A percentile compares a stretch with the other conserved stretches of the same genome.
Conservation (phyloP, 2,113 vertebrate genomes). For the Gambusia holbrooki region DNA sequence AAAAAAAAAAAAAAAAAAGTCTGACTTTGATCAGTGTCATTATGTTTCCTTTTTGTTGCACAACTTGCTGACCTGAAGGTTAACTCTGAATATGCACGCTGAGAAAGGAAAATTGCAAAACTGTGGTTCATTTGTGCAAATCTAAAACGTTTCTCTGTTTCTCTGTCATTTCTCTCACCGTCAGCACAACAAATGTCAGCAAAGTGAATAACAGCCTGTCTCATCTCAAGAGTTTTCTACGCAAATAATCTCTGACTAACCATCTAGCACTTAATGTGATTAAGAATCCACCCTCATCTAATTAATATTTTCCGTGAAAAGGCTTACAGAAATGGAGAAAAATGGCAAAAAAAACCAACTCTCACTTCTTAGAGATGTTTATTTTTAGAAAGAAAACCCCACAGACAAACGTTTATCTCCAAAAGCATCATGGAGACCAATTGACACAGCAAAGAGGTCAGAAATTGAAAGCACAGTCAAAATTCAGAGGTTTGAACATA, state of each 20-base stretch:
- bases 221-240: not conserved
- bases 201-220: constrained; percentile 7
- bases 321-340: not conserved
- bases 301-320: constrained; percentile 19
- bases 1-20: no score
- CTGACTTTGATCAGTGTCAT: not conserved
- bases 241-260: constrained; percentile 41
- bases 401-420: no score
- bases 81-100: not conserved
- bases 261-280: not conserved
- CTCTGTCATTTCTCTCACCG: not conserved
- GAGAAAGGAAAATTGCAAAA: not conserved
- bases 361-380: not conserved
- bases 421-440: no score
- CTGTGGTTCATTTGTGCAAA: not conserved
- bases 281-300: constrained; percentile 19
- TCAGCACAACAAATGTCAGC: not conserved
- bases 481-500: no score
- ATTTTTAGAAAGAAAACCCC: no score
- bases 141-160: not conserved
- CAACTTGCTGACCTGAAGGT: not conserved
- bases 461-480: no score
- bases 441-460: no score
- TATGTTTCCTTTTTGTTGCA: not conserved
- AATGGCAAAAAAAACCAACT: not conserved